Evolutionary conservation across 1,140 invertebrate genomes (phyloP), one percentile per base, ranked within the genome.

Genomic region (Palaemon carinicauda): DNA sequence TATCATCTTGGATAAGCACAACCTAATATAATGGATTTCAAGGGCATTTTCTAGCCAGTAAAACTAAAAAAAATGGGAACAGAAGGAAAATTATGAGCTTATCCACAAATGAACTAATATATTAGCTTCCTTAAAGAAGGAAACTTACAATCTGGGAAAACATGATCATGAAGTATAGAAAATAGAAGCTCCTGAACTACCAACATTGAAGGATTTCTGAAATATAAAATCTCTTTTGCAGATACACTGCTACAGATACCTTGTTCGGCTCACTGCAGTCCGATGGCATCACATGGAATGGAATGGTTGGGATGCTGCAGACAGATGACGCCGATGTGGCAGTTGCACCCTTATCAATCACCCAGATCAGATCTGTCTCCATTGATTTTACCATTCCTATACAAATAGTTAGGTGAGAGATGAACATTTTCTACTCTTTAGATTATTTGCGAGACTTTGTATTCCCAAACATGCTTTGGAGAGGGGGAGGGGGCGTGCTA

Each of bases 281-380:
- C 17, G 87, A 88, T 29, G 80, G 82, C 17, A 15, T 56, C 12
- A 88, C 87, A 3, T 88, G 87, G 87, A 88, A 88, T 24, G 87
- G 87, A 2, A 88, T 88, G 87, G 87, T 88, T n/a, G 87, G 87
- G 41, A 79, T 83, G 80, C 80, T 88, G 17, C 87, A 88, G 80
- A 80, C 87, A 3, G 73, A 65, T 29, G 82, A 79, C 1, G 87
- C 87, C 10, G 80, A 88, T 53, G 87, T 83, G 9, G 87, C 80
- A n/a, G 82, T 88, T 17, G 87, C 87, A 9, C 87, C 87, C 3
- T 74, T 88, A 12, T 84, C 80, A 51, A 88, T 88, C 80, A 88
- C 87, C 24, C 29, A 82, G 41, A 83, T 88, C 19, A n/a, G 87
- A 33, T 73, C 80, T 15, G 21, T 82, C 3, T 77, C 87, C 14